phyloP scores from a whole-genome alignment of 1,140 invertebrate species.

The Propsilocerus akamusi region DNA sequence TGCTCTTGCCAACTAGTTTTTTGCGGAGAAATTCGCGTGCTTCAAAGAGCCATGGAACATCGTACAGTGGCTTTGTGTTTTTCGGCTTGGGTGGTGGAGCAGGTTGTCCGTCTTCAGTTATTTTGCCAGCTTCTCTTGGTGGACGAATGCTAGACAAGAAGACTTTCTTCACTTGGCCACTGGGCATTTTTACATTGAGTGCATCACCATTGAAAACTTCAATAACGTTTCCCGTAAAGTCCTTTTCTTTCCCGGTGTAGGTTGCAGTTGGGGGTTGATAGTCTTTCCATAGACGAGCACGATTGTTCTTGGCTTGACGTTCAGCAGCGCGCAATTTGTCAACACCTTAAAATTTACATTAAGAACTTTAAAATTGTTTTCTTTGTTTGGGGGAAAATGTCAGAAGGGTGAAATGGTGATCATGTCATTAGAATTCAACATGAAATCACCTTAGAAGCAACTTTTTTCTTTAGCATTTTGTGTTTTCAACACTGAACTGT shows the following conservation, averaged over 20 bases:
- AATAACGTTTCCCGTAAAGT: conserved; percentile 68
- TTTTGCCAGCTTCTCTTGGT: conserved; percentile 44
- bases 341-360: conserved; percentile 30
- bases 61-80: conserved; percentile 76
- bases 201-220: conserved; percentile 93
- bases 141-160: conserved; percentile 91
- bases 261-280: conserved; percentile 44
- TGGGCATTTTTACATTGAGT: conserved; percentile 61
- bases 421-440: conserved; percentile 2
- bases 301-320: conserved; percentile 71
- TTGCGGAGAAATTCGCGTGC: conserved; percentile 93
- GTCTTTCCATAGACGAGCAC: conserved; percentile 76
- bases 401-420: conserved; percentile 24
- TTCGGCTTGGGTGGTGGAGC: conserved; percentile 33
- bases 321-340: conserved; percentile 73
- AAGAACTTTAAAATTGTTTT: neutral
- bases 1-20: conserved; percentile 89
- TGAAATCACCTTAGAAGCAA: conserved; percentile 8
- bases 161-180: conserved; percentile 72
- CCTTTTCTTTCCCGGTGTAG: conserved; percentile 59
- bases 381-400: conserved; percentile 10
- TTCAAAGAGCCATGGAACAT: conserved; percentile 96
- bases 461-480: conserved; percentile 9
- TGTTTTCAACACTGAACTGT: conserved; percentile 2
- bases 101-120: conserved; percentile 29